Evolutionary conservation across 53 echinoderm and acorn worm species (phyloP), one percentile per base, ranked within the genome.

Genomic region (Echinarachnius parma): DNA sequence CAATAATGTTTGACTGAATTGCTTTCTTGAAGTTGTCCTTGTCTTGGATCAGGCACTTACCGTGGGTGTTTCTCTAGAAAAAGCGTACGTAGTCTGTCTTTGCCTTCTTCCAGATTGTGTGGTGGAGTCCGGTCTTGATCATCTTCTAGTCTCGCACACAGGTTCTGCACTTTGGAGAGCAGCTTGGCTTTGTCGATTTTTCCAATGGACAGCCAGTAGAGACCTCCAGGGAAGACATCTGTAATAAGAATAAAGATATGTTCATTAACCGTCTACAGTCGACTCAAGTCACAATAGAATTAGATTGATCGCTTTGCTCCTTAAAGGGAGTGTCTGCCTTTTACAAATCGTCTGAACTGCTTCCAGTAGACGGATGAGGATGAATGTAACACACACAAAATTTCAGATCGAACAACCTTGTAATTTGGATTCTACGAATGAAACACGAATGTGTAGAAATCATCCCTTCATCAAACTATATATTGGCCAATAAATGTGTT

Each of bases 191-290:
- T 89, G 56, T 93, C 93, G 22, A 93, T 77, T 26, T 89, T 79
- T 3, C 93, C 86, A 5, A 93, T 48, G 22, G 79, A 60, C 2
- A 83, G 59, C 93, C 93, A 93, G 54, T 83, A 82, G 15, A 86
- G 79, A 11, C 93, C 93, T 30, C 93, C 93, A n/a, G 93, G 89
- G 60, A 93, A 93, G 15, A 56, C 55, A 54, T 92, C 92, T 92
- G 42, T 3, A 47, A 28, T 10, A 23, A 18, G n/a, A n/a, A n/a
- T 13, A 7, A 39, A 7, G 7, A 39, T 7, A 13, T 39, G 13
- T 13, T 13, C 42, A 9, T 13, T 9, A 39, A 39, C 7, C 42
- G 13, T 39, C 42, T 39, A 39, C 13, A 39, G 7, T 9, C 42
- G n/a, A n/a, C n/a, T n/a, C n/a, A n/a, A n/a, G n/a, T n/a, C n/a